These are phyloP conservation scores for Pycnomerus fuliginosus DNA, from an alignment of 2,888 invertebrate species.

Conservation along the genomic window DNA sequence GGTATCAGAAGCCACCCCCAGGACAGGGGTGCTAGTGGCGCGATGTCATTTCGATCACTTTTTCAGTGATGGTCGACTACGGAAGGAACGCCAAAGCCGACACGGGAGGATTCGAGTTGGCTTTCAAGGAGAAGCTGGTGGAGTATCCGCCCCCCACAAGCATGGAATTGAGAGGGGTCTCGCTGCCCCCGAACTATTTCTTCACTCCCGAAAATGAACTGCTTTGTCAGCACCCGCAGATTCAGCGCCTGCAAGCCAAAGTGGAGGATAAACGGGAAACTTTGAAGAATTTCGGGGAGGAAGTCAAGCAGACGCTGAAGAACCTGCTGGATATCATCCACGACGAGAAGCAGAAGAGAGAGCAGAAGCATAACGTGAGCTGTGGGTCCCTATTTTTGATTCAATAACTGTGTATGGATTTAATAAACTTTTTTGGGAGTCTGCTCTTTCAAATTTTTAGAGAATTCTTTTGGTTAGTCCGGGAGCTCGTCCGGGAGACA, in stretches of 20 bases:
- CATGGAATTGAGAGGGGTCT: conserved; percentile 20
- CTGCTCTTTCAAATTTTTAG: no score
- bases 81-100: conserved; percentile 49
- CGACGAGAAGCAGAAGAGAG: conserved; percentile 24
- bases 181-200: conserved; percentile 28
- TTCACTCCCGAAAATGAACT: conserved; percentile 17
- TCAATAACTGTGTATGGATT: no score
- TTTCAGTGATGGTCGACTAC: conserved; percentile 58
- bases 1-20: no score
- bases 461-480: no score
- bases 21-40: no score
- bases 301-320: conserved; percentile 31
- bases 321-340: conserved; percentile 32
- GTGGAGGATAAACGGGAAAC: conserved; percentile 26
- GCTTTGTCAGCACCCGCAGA: not conserved
- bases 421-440: no score
- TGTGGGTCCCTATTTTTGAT: no score
- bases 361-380: not conserved
- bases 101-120: conserved; percentile 61
- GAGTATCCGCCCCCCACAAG: conserved; percentile 4
- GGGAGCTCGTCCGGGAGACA: no score
- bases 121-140: conserved; percentile 37
- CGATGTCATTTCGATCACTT: not conserved
- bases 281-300: conserved; percentile 34
- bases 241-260: not conserved